Evolutionary conservation across 2,113 vertebrate species (phyloP).

Genomic region (Clarias magur): DNA sequence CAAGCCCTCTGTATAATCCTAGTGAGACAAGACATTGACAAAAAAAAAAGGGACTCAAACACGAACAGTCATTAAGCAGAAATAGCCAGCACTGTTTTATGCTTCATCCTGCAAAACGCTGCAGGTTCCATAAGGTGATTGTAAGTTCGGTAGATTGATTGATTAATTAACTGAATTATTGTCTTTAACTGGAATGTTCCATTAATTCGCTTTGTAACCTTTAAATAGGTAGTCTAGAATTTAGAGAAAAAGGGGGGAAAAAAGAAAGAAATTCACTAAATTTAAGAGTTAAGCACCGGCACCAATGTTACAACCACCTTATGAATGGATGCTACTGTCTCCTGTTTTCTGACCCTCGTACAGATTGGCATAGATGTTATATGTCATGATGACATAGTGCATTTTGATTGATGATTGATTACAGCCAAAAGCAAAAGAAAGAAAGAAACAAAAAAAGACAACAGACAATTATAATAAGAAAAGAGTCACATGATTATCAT

Average conservation of each 20-base stretch:
- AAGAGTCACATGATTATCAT: conserved; percentile 61
- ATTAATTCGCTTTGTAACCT: conserved; percentile 36
- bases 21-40: conserved; percentile 65
- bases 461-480: conserved; percentile 55
- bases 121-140: conserved; percentile 71
- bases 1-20: background rate
- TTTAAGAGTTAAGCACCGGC: conserved; percentile 49
- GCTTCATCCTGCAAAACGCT: conserved; percentile 58
- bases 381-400: conserved; percentile 67
- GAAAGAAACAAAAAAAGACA: conserved; percentile 58
- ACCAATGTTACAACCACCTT: conserved; percentile 78
- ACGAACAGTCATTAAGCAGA: conserved; percentile 58
- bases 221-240: conserved; percentile 40
- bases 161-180: background rate
- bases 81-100: conserved; percentile 52
- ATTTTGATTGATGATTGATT: conserved; percentile 71
- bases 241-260: background rate
- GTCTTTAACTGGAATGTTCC: conserved; percentile 63
- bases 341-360: conserved; percentile 53
- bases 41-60: conserved; percentile 42
- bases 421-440: conserved; percentile 67
- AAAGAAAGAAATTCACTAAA: background rate
- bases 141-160: conserved; percentile 67
- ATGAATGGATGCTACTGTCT: conserved; percentile 56
- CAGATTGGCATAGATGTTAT: conserved; percentile 59